phyloP scores from a whole-genome alignment of 2,113 vertebrate genomes.

The Pyrgilauda ruficollis region DNA sequence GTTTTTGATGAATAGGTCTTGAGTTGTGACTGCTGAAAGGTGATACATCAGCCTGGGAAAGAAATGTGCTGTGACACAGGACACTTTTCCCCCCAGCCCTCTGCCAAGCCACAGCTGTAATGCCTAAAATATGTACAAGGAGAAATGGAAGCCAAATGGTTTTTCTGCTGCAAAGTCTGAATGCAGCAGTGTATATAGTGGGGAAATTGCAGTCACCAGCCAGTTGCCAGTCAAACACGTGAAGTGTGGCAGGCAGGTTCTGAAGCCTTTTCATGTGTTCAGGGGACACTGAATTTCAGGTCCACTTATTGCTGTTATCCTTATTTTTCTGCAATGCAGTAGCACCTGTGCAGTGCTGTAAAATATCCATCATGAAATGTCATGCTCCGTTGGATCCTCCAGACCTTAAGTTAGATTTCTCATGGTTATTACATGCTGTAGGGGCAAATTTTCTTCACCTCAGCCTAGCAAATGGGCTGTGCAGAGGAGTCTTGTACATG shows the following conservation, averaged over 20 bases:
- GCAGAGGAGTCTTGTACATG: neutral
- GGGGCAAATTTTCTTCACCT: neutral
- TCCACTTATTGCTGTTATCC: neutral
- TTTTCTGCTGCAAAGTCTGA: neutral
- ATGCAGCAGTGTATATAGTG: neutral
- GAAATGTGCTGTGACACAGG: neutral
- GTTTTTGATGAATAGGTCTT: neutral
- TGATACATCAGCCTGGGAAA: neutral
- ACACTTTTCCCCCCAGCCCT: neutral
- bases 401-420: neutral
- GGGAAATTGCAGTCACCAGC: neutral
- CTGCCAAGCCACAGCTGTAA: neutral
- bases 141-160: neutral
- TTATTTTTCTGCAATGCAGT: constrained; percentile 14
- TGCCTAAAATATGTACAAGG: neutral
- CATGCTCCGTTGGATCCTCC: neutral
- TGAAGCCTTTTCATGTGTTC: neutral
- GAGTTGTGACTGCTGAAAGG: neutral
- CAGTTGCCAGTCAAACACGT: neutral
- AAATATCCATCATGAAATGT: neutral
- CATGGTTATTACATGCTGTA: neutral
- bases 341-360: neutral
- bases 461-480: neutral
- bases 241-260: neutral
- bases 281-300: neutral